phyloP scores from a whole-genome alignment of 2,888 invertebrate genomes.

The Stictocephala bisonia region DNA sequence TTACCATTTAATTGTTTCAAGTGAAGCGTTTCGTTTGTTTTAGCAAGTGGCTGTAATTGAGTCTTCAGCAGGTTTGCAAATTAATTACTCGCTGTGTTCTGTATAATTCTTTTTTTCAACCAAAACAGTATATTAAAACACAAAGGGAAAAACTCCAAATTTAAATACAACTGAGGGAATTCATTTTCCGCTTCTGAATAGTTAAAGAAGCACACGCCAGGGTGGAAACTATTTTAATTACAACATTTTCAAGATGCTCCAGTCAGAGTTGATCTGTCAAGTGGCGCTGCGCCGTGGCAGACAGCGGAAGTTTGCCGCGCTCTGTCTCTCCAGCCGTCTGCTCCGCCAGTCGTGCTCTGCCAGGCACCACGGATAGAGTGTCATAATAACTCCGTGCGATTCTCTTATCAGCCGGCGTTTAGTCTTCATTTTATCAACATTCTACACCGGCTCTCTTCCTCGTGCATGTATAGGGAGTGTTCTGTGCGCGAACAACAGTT shows the following conservation, averaged over 20 bases:
- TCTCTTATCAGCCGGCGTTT: slow-evolving; percentile 40
- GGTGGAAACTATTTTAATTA: slow-evolving; percentile 44
- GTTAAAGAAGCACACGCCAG: background rate
- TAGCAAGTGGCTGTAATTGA: too few species aligned
- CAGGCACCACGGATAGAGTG: slow-evolving; percentile 24
- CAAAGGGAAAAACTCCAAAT: too few species aligned
- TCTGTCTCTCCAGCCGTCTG: slow-evolving; percentile 26
- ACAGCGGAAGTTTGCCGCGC: slow-evolving; percentile 18
- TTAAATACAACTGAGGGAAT: too few species aligned
- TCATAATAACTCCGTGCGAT: slow-evolving; percentile 14
- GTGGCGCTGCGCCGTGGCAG: slow-evolving; percentile 45
- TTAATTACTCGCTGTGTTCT: too few species aligned
- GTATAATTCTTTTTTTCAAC: too few species aligned
- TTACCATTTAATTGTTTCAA: too few species aligned
- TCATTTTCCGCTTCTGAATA: background rate
- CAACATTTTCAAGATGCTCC: slow-evolving; percentile 20
- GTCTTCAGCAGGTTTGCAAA: too few species aligned
- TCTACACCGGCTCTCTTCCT: background rate
- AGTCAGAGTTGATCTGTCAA: slow-evolving; percentile 12
- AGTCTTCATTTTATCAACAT: background rate
- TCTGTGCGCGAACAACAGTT: slow-evolving; percentile 15
- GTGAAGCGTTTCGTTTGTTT: too few species aligned
- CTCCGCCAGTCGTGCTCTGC: slow-evolving; percentile 37
- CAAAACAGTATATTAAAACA: too few species aligned
- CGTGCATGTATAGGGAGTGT: too few species aligned